A percentile compares a stretch with the other conserved stretches of the same genome.
These are phyloP conservation scores for Pelobates cultripes DNA, from an alignment of 2,797 vertebrate genomes.

Conservation along the genomic window DNA sequence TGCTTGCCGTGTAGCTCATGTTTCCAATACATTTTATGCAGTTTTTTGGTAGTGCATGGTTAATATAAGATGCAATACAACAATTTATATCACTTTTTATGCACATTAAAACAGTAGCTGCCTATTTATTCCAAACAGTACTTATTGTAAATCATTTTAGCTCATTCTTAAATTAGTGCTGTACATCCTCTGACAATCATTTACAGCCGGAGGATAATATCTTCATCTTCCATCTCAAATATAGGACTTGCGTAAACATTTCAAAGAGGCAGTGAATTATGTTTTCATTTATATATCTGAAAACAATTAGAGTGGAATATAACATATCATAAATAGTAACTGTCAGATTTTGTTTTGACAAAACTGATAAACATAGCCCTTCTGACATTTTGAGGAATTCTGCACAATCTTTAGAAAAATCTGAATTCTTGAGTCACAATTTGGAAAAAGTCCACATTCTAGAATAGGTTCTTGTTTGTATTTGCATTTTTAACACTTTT, in stretches of 20 bases:
- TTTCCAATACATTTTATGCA: too few relatives aligned
- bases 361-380: conserved; percentile 80
- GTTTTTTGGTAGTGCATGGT: neutral
- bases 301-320: conserved; percentile 77
- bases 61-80: neutral
- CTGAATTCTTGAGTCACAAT: conserved; percentile 76
- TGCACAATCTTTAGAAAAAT: conserved; percentile 72
- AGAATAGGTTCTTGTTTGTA: conserved; percentile 68
- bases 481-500: conserved; percentile 65
- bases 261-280: conserved; percentile 70
- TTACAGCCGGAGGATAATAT: conserved; percentile 45
- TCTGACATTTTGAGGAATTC: conserved; percentile 79
- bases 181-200: conserved; percentile 46
- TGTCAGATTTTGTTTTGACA: conserved; percentile 79
- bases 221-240: conserved; percentile 57
- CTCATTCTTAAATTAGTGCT: conserved; percentile 37
- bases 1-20: too few relatives aligned
- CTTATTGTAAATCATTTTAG: neutral
- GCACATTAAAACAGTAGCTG: neutral
- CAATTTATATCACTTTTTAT: neutral
- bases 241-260: conserved; percentile 22
- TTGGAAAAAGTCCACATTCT: conserved; percentile 45
- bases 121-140: neutral
- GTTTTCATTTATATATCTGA: conserved; percentile 76
- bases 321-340: conserved; percentile 79